phyloP scores from a whole-genome alignment of 2,113 vertebrate genomes.

The Eurystomus gularis region DNA sequence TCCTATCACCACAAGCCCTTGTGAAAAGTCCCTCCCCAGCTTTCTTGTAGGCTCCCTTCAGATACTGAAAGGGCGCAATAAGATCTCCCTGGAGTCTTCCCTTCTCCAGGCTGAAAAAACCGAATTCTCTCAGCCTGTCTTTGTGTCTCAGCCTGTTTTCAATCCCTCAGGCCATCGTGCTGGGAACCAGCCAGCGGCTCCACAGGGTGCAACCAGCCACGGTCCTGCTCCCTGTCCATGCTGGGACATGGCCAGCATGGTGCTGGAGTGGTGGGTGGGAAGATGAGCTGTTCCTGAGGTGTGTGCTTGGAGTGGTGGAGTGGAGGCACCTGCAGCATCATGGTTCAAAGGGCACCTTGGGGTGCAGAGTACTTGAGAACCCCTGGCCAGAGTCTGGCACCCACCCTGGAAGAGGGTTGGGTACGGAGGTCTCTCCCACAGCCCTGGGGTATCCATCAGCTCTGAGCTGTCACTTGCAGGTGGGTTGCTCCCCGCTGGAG shows the following conservation, averaged over 20 bases:
- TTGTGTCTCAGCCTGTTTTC: too few relatives aligned
- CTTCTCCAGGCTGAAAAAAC: too few relatives aligned
- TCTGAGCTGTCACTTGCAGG: background rate
- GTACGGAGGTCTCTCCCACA: background rate
- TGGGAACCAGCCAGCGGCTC: background rate
- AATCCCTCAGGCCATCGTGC: background rate
- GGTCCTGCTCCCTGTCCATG: fast-evolving
- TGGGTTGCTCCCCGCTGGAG: background rate
- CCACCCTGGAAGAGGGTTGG: background rate
- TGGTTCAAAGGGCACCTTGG: background rate
- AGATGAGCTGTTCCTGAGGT: fast-evolving
- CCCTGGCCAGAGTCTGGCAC: background rate
- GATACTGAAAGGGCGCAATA: too few relatives aligned
- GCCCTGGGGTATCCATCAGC: background rate
- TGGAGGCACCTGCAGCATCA: fast-evolving
- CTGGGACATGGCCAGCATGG: fast-evolving
- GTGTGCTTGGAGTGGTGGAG: fast-evolving
- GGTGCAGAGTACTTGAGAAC: background rate
- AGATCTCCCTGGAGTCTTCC: too few relatives aligned
- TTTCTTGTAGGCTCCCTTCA: too few relatives aligned
- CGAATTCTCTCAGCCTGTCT: too few relatives aligned
- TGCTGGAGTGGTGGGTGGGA: fast-evolving
- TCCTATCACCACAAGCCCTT: too few relatives aligned
- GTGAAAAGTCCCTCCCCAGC: too few relatives aligned
- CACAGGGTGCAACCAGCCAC: fast-evolving